Evolutionary conservation across 1,140 invertebrate species (phyloP), one percentile per base, ranked within the genome.

Genomic region (Drosophila bifasciata): DNA sequence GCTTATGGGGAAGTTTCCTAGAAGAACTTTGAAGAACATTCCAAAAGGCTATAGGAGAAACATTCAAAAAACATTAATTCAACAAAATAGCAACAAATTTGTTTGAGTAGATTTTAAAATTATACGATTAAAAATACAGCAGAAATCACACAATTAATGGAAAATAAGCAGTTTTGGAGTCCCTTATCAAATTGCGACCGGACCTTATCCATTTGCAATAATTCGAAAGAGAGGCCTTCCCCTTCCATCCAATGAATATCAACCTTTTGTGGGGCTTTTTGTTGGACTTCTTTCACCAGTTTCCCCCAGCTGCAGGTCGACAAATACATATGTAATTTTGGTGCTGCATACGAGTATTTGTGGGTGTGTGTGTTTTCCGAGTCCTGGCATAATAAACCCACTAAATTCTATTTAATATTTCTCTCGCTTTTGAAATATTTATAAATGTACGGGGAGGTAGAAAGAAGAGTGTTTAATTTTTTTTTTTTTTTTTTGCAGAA

Each of bases 361-460:
- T n/a, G n/a, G n/a, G n/a, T 55, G 62, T 63, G 62, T 63, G 41
- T 68, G 64, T 68, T 68, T 68, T 48, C 15, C 67, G 62, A 46
- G 55, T 67, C 43, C 62, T 48, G 67, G 51, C 40, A 57, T 74
- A 74, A 74, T 74, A 74, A 74, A 74, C 70, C 59, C 28, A 74
- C 69, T 74, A 74, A 73, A 73, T 73, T 74, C 59, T 74, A 74
- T 74, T 74, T 74, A 74, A 74, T 73, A 73, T 72, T 52, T 41
- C 59, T 3, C 52, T 55, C 44, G 44, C 69, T 62, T 72, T 72
- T 55, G 57, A 72, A 53, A 60, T 53, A 72, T 72, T 72, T 55
- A 55, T 50, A 17, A 45, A 72, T 57, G 58, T 68, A 56, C 43
- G 66, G 68, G 66, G 11, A 13, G 32, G 32, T 13, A 0, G 63